Conservation (phyloP, 1,140 invertebrate species). For the Drosophila erecta region DNA sequence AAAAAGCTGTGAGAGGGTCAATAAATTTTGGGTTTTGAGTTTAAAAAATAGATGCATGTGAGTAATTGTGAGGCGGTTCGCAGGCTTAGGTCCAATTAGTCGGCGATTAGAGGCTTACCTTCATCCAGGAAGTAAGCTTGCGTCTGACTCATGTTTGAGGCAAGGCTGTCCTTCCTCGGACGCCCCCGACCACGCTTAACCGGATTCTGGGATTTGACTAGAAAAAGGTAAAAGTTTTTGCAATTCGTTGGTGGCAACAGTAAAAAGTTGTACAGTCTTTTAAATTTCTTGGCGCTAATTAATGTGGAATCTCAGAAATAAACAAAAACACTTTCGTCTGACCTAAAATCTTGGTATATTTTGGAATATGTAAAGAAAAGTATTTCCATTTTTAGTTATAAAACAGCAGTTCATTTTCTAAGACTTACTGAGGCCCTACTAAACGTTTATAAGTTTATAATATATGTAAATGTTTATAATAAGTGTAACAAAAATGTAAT, state of each 20-base stretch:
- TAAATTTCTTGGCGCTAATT: neutral
- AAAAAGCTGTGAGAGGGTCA: neutral
- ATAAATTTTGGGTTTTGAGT: slow-evolving; percentile 2
- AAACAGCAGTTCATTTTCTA: too few relatives aligned
- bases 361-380: too few relatives aligned
- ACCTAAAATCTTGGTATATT: too few relatives aligned
- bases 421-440: too few relatives aligned
- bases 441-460: too few relatives aligned
- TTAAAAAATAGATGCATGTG: slow-evolving; percentile 11
- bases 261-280: neutral
- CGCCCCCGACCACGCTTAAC: slow-evolving; percentile 86
- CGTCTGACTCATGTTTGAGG: slow-evolving; percentile 83
- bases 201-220: slow-evolving; percentile 83
- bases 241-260: slow-evolving; percentile 28
- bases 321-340: too few relatives aligned
- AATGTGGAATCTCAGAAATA: too few relatives aligned
- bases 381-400: too few relatives aligned
- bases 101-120: slow-evolving; percentile 85
- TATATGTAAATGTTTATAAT: too few relatives aligned
- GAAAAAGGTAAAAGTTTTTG: slow-evolving; percentile 74
- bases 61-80: slow-evolving; percentile 4
- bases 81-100: slow-evolving; percentile 26
- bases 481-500: too few relatives aligned
- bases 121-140: slow-evolving; percentile 87
- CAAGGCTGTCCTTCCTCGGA: slow-evolving; percentile 86